A percentile compares a stretch with the other conserved stretches of the same genome.
phyloP scores from a whole-genome alignment of 2,113 vertebrate species.

The Apus apus region DNA sequence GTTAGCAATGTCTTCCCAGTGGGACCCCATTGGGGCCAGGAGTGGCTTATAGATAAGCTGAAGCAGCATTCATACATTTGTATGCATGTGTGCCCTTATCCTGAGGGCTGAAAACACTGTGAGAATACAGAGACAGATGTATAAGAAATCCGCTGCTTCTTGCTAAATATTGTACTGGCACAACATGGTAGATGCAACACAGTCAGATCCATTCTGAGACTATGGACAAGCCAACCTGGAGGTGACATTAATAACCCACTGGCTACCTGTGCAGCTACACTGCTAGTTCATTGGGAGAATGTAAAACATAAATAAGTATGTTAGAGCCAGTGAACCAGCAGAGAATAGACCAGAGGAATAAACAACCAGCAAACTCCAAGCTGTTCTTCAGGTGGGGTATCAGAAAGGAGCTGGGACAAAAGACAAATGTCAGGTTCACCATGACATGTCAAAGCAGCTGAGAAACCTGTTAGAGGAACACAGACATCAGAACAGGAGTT shows the following conservation, averaged over 20 bases:
- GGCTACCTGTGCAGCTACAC: neutral
- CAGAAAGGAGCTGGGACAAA: neutral
- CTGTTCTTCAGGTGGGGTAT: neutral
- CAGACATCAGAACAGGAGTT: neutral
- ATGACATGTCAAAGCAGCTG: rapidly evolving
- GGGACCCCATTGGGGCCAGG: neutral
- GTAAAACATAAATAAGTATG: neutral
- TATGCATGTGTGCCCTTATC: neutral
- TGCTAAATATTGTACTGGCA: neutral
- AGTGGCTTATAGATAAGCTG: neutral
- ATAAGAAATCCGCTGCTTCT: neutral
- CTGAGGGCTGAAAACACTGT: neutral
- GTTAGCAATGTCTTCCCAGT: neutral
- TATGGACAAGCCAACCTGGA: neutral
- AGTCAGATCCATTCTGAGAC: neutral
- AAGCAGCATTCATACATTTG: neutral
- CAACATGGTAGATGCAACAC: neutral
- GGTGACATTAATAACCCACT: neutral
- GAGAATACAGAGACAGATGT: rapidly evolving
- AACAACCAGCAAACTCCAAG: neutral
- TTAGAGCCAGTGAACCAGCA: neutral
- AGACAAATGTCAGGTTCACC: neutral
- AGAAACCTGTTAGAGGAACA: neutral
- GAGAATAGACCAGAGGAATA: neutral
- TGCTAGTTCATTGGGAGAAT: rapidly evolving